phyloP scores from a whole-genome alignment of 2,888 invertebrate genomes.

The Heliconius erato region DNA sequence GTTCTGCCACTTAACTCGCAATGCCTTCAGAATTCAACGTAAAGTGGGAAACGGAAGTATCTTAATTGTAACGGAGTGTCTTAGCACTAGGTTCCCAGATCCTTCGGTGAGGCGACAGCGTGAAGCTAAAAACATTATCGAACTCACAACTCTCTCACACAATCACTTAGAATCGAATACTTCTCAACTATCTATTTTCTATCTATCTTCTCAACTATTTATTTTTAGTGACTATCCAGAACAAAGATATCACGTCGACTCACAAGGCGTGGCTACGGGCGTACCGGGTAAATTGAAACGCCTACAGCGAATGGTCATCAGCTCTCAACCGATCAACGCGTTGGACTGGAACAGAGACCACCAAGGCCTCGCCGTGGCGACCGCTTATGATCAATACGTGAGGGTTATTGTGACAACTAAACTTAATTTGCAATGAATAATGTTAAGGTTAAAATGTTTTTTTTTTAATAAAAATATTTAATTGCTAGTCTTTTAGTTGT shows the following conservation, averaged over 20 bases:
- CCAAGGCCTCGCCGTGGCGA: slow-evolving; percentile 93
- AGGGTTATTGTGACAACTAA: slow-evolving; percentile 95
- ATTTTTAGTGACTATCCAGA: slow-evolving; percentile 89
- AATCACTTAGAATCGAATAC: not conserved
- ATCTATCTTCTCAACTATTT: not conserved
- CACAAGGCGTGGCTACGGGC: slow-evolving; percentile 90
- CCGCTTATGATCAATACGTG: slow-evolving; percentile 96
- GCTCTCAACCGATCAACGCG: slow-evolving; percentile 94
- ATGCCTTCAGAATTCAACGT: no score
- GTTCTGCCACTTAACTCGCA: no score
- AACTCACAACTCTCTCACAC: no score
- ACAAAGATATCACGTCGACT: slow-evolving; percentile 89
- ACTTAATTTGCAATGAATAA: slow-evolving; percentile 87
- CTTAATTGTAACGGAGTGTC: no score
- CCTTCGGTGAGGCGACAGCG: no score
- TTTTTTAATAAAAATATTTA: not conserved
- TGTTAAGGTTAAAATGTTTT: slow-evolving; percentile 3
- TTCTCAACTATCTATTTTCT: not conserved
- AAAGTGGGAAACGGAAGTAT: no score
- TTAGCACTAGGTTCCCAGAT: no score
- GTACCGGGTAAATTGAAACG: slow-evolving; percentile 91
- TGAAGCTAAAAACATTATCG: no score
- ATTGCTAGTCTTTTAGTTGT: not conserved
- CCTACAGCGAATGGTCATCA: slow-evolving; percentile 92
- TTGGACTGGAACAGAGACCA: slow-evolving; percentile 97